Evolutionary conservation across 2,113 vertebrate genomes (phyloP).

Genomic region (Symphodus melops): DNA sequence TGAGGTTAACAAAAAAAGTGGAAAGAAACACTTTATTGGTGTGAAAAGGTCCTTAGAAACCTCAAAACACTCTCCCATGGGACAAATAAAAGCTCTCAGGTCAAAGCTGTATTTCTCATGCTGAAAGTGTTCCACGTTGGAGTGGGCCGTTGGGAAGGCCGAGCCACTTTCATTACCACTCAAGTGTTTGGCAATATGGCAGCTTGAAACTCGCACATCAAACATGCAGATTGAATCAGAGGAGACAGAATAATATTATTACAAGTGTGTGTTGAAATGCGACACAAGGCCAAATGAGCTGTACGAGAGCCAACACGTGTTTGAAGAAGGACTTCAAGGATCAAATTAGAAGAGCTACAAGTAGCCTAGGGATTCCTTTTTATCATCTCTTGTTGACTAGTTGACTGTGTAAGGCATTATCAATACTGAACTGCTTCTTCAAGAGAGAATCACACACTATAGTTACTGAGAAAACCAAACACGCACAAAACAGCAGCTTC

Average conservation of each 20-base stretch:
- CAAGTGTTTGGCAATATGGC: conserved; percentile 50
- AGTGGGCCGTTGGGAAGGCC: conserved; percentile 36
- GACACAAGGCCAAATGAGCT: conserved; percentile 17
- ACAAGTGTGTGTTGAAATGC: conserved; percentile 51
- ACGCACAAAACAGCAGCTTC: no score
- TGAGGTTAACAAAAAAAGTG: conserved; percentile 30
- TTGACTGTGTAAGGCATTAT: not conserved
- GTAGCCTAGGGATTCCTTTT: not conserved
- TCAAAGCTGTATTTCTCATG: conserved; percentile 69
- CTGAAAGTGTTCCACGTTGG: conserved; percentile 54
- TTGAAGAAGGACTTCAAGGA: not conserved
- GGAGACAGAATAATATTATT: conserved; percentile 54
- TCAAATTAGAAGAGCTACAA: not conserved
- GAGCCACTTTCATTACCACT: conserved; percentile 57
- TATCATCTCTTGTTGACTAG: not conserved
- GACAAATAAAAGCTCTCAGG: conserved; percentile 66
- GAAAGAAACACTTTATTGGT: conserved; percentile 67
- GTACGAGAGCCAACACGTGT: conserved; percentile 6
- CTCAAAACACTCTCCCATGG: conserved; percentile 54
- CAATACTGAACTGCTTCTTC: not conserved
- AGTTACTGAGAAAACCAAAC: no score
- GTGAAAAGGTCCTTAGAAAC: conserved; percentile 70
- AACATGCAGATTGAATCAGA: conserved; percentile 46
- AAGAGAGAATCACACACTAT: no score
- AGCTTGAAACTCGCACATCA: conserved; percentile 54